Evolutionary conservation across 2,113 vertebrate genomes (phyloP), one percentile per base, ranked within the genome.

Genomic region (Athene noctua): DNA sequence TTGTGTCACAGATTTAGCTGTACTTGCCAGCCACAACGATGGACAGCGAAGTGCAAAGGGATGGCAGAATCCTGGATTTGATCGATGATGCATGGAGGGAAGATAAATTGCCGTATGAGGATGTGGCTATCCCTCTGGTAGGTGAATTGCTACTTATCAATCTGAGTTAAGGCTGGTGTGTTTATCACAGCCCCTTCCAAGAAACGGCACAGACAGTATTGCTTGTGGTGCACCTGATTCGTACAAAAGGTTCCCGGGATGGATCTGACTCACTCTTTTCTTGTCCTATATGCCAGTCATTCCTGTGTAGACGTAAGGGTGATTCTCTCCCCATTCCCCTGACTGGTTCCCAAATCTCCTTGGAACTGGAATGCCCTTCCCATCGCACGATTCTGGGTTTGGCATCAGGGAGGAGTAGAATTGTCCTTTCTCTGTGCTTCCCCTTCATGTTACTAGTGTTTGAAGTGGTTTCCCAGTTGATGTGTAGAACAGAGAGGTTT

Each of bases 51-150:
- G 99, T 99, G 38, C 99, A 99, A 67, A 98, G 99, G 90, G 99
- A 99, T 16, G 99, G 99, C 52, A 98, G 99, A 89, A 99, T 99
- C 91, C 97, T 99, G 96, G 99, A 99, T 92, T 97, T 99, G 67
- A 99, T 99, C 13, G 99, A 99, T 21, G 99, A 99, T 26, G 99
- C 99, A 0, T 99, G 99, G 99, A 98, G 99, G 85, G 99, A 99
- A 94, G 99, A 99, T 95, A 98, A 98, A 46, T 94, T 99, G 58
- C 99, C 99, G 0, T 99, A 99, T 8, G 99, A 99, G 81, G 99
- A 99, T 51, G 99, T 99, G 58, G 99, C 99, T 7, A 99, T 99
- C 86, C 99, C 99, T 13, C 97, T 99, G 98, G 99, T 99, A 97
- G 93, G 98, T 98, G 80, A 38, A 68, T 19, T n/a, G 42, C 57